phyloP scores from a whole-genome alignment of 2,113 vertebrate species.

The Halcyon malimbica region DNA sequence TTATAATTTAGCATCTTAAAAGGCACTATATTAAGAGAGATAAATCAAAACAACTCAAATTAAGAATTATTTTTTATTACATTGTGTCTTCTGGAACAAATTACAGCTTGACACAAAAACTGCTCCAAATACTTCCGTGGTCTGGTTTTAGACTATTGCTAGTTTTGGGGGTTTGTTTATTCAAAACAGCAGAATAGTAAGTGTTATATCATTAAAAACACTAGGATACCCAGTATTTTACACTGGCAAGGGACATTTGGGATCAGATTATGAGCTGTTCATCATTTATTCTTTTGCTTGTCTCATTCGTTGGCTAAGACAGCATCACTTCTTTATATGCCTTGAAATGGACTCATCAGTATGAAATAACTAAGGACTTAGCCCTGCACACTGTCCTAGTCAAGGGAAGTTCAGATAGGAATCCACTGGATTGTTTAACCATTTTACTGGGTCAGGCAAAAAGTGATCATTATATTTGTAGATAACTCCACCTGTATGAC shows the following conservation, averaged over 20 bases:
- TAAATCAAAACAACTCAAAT: neutral
- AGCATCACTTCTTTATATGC: neutral
- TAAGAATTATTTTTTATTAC: neutral
- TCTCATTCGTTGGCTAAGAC: neutral
- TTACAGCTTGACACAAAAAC: neutral
- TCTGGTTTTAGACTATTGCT: neutral
- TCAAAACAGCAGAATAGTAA: neutral
- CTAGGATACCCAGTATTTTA: neutral
- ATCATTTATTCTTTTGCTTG: neutral
- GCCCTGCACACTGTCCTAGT: neutral
- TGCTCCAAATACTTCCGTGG: neutral
- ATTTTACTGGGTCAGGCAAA: neutral
- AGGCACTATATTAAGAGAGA: neutral
- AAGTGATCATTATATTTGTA: neutral
- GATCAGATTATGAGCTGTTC: neutral
- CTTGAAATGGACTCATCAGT: neutral
- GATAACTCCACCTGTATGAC: neutral
- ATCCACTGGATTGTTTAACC: neutral
- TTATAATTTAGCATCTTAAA: neutral
- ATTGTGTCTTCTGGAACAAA: neutral
- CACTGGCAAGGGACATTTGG: neutral
- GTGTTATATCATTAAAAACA: neutral
- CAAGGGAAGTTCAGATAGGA: neutral
- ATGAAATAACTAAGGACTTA: neutral
- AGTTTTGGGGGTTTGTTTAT: neutral